Evolutionary conservation across 2,797 vertebrate genomes (phyloP), one percentile per base, ranked within the genome.

Genomic region (Atherinosoma microstoma): DNA sequence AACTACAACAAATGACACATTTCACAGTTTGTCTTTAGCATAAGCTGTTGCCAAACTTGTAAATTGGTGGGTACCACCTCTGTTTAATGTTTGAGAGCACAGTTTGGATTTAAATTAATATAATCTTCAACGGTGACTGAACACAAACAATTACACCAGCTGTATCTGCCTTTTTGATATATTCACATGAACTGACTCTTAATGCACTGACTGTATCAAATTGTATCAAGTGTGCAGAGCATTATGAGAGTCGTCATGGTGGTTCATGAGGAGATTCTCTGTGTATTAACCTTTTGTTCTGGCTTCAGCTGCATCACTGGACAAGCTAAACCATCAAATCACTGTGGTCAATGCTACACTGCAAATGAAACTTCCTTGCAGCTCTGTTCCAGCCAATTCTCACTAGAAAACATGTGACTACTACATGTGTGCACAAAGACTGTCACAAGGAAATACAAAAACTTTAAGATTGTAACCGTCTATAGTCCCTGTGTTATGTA

Each of bases 261-360:
- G 40, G 27, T 7, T 30, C 69, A 64, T 59, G 59, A 4, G 34
- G 49, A 78, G 53, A 64, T 81, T 84, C 76, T 40, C 54, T 59
- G 1, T 58, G 64, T 68, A 64, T 67, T 71, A 57, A 73, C 68
- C 49, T 79, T 58, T 40, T 63, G 62, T 64, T 75, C 58, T 35
- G 58, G 22, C 0, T 75, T 38, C 62, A 61, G 71, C 58, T 68
- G 78, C 67, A 73, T 67, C 73, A 58, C 66, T 30, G 58, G 60
- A 71, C 66, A 4, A 58, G 35, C 76, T 84, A 82, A 32, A 86
- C 80, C 85, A 78, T 59, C 63, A 77, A 38, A 86, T 85, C 84
- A 84, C 66, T 85, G 81, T 34, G 72, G 51, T n/a, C 27, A 13
- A 64, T 38, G 74, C 78, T 69, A 80, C 65, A 51, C 58, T 4